Evolutionary conservation across 2,888 invertebrate genomes (phyloP).

Genomic region (Ennomos erosarius): DNA sequence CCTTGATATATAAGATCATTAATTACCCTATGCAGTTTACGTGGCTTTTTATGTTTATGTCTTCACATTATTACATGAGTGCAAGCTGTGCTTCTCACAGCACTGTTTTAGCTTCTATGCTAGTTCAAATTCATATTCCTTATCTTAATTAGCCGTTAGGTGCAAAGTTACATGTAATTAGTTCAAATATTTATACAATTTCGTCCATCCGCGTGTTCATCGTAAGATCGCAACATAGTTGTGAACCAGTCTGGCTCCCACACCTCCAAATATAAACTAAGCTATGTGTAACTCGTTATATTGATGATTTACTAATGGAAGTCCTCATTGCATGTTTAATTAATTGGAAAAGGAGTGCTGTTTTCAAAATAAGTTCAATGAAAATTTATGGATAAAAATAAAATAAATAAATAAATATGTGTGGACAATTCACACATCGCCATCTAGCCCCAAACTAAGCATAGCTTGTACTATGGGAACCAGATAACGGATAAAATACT

Average conservation of each 20-base stretch:
- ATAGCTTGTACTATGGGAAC: too few species aligned
- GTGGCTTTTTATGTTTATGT: constrained; percentile 18
- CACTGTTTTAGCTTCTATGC: too few species aligned
- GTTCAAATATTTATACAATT: constrained; percentile 13
- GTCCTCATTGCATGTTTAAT: too few species aligned
- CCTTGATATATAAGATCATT: constrained; percentile 37
- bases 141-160: too few species aligned
- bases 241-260: constrained; percentile 23
- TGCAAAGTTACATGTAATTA: constrained; percentile 15
- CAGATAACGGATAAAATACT: too few species aligned
- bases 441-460: too few species aligned
- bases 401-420: too few species aligned
- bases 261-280: constrained; percentile 14
- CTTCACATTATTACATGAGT: constrained; percentile 1
- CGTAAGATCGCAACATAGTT: constrained; percentile 36
- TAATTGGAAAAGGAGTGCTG: too few species aligned
- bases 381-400: too few species aligned
- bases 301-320: constrained; percentile 13
- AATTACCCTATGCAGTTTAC: constrained; percentile 17
- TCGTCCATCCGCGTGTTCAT: constrained; percentile 15
- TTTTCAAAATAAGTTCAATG: too few species aligned
- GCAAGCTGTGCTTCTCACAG: background rate
- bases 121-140: too few species aligned
- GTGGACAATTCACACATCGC: too few species aligned
- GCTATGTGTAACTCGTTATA: constrained; percentile 14